These are phyloP conservation scores for Cyrtodaria siliqua DNA, from an alignment of 2,888 invertebrate species.

Conservation along the genomic window DNA sequence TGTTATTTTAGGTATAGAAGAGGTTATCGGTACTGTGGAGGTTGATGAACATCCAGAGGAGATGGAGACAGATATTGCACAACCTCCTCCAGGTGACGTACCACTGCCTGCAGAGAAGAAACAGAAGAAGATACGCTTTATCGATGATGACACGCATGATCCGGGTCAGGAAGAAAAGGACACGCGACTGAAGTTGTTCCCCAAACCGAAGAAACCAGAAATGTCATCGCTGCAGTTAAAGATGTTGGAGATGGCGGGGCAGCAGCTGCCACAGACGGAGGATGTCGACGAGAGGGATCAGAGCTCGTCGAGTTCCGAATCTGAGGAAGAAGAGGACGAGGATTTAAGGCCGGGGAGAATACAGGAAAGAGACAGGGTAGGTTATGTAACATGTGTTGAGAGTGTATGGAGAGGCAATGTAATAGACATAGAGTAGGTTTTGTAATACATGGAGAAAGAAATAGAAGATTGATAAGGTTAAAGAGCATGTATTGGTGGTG, in stretches of 20 bases:
- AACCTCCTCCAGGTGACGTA: constrained; percentile 15
- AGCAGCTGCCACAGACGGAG: constrained; percentile 91
- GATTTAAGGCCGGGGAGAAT: constrained; percentile 30
- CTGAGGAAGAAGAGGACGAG: constrained; percentile 62
- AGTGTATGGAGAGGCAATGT: too few species aligned
- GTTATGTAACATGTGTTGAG: constrained; percentile 1
- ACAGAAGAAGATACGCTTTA: constrained; percentile 88
- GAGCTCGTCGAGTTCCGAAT: constrained; percentile 41
- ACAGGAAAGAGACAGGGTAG: constrained; percentile 17
- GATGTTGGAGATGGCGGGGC: constrained; percentile 94
- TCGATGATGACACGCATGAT: constrained; percentile 87
- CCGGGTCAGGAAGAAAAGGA: constrained; percentile 82
- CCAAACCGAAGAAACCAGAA: constrained; percentile 60
- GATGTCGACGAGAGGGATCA: constrained; percentile 40
- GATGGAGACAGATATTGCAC: constrained; percentile 48
- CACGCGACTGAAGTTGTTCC: constrained; percentile 72
- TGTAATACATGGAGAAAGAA: too few species aligned
- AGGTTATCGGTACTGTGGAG: constrained; percentile 74
- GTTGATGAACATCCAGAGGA: constrained; percentile 77
- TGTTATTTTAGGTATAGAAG: constrained; percentile 63
- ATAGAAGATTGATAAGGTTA: too few species aligned
- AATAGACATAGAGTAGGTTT: too few species aligned
- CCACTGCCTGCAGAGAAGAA: constrained; percentile 73
- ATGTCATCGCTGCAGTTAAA: constrained; percentile 91
- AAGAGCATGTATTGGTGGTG: too few species aligned